These are phyloP conservation scores for Limanda limanda DNA, from an alignment of 2,113 vertebrate genomes.

Conservation along the genomic window DNA sequence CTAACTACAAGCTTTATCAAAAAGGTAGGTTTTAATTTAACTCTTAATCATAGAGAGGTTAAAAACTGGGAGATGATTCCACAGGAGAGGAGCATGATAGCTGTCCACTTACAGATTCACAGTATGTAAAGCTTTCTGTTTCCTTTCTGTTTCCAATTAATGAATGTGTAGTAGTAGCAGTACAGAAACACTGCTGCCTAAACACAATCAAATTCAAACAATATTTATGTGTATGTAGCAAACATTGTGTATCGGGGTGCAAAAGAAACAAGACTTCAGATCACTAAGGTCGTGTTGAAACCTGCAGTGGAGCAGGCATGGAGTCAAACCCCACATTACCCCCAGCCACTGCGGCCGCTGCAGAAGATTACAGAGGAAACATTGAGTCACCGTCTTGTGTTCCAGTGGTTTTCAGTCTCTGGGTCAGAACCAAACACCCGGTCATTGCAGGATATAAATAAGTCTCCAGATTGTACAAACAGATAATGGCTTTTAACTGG, in stretches of 20 bases:
- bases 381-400: conserved; percentile 54
- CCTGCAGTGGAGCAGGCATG: conserved; percentile 4
- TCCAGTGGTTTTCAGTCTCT: conserved; percentile 39
- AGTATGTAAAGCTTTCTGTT: no score
- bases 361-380: conserved; percentile 47
- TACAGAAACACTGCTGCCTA: neutral
- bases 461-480: conserved; percentile 29
- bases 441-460: conserved; percentile 29
- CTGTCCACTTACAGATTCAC: no score
- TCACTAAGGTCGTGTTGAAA: conserved; percentile 1
- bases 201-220: no score
- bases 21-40: no score
- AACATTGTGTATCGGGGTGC: neutral
- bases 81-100: no score
- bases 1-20: no score
- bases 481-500: conserved; percentile 21
- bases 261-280: conserved; percentile 1
- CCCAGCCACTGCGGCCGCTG: conserved; percentile 9
- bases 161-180: no score
- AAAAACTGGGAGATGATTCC: no score
- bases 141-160: no score
- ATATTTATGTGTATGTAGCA: neutral
- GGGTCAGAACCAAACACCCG: conserved; percentile 27
- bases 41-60: no score
- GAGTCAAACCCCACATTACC: conserved; percentile 32